Percentiles rank a stretch among this genome's conserved stretches.
Conservation (phyloP, 2,113 vertebrate genomes). For the Reinhardtius hippoglossoides region DNA sequence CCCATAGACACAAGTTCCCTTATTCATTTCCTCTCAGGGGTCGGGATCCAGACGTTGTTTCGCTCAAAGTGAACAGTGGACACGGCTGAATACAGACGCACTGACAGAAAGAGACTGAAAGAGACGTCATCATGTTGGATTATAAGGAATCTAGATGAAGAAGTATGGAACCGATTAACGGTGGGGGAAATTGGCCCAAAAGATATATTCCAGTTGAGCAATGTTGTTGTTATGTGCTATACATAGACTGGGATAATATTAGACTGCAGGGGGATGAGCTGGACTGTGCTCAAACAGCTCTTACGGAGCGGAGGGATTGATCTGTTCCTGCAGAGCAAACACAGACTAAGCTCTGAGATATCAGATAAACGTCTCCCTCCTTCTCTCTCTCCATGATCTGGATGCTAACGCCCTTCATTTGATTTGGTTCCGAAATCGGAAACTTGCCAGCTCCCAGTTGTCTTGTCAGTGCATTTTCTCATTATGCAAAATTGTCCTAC, state of each 20-base stretch:
- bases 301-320: conserved; percentile 48
- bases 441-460: conserved; percentile 26
- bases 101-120: neutral
- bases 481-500: conserved; percentile 44
- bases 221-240: conserved; percentile 6
- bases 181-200: conserved; percentile 10
- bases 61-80: conserved; percentile 26
- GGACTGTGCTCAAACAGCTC: conserved; percentile 50
- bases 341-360: conserved; percentile 34
- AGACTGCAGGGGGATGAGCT: conserved; percentile 29
- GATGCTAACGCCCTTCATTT: conserved; percentile 28
- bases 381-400: conserved; percentile 28
- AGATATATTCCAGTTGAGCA: conserved; percentile 2
- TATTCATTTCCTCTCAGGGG: conserved; percentile 49
- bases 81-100: neutral
- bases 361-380: conserved; percentile 44
- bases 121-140: too few relatives aligned
- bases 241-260: conserved; percentile 40
- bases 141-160: neutral
- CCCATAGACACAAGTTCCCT: conserved; percentile 36
- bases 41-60: conserved; percentile 58
- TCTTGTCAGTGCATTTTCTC: conserved; percentile 34
- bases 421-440: conserved; percentile 24
- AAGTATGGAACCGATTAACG: conserved; percentile 15
- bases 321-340: conserved; percentile 46